Evolutionary conservation across 2,113 vertebrate species (phyloP), one percentile per base, ranked within the genome.

Genomic region (Seriola dumerili): DNA sequence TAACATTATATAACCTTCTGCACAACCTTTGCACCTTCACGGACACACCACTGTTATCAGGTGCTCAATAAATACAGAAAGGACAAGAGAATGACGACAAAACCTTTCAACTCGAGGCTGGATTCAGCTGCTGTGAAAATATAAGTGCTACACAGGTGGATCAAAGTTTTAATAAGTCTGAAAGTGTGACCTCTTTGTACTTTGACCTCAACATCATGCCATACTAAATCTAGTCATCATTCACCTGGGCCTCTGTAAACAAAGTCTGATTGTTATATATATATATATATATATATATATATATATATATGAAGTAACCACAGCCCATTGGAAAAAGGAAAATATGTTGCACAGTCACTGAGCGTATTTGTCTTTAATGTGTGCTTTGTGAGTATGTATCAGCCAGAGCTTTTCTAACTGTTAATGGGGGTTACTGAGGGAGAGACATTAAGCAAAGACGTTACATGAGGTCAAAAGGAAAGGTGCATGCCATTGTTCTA

Each of bases 101-200:
- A 74, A 32, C 19, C 44, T 29, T 85, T 85, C n/a, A 81, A 23
- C 58, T 59, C 1, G 23, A 9, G 63, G 36, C 29, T 61, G 29
- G 34, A 25, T 62, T 78, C 10, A 78, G 13, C 19, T 58, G 19
- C 81, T 72, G 57, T 62, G 68, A 59, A 82, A 8, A 79, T 70
- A 88, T 65, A 85, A 81, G 25, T 55, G 44, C 25, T 13, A 21
- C 19, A 38, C 67, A n/a, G 16, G 16, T 46, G 66, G 77, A 65
- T 80, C 87, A 84, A 81, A 87, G 88, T 89, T 65, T 55, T 48
- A 19, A 69, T 46, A 29, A 44, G 17, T 66, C 63, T 69, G 40
- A 64, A 62, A 25, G 12, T 32, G 55, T 46, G 74, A 25, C 52
- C 54, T 77, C 36, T 44, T 61, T 88, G 86, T 72, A 90, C 83